These are phyloP conservation scores for Sebastes baramenuke DNA, from an alignment of 2,797 vertebrate genomes.

Conservation along the genomic window DNA sequence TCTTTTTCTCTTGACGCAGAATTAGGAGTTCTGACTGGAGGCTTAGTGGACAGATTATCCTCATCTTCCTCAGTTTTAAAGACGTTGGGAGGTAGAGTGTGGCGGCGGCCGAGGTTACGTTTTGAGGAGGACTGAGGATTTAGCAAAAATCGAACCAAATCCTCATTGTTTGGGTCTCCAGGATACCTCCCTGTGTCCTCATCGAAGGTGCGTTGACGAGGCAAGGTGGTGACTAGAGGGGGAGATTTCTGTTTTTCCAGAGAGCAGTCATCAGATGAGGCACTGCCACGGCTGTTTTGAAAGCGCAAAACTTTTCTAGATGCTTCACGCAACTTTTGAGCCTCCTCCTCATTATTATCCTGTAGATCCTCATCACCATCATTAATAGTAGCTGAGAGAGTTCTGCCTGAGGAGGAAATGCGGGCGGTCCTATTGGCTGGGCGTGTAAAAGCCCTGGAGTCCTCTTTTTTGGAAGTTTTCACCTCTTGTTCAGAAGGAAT, in stretches of 20 bases:
- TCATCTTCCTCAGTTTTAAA: slow-evolving; percentile 48
- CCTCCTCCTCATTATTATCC: slow-evolving; percentile 77
- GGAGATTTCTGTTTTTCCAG: slow-evolving; percentile 69
- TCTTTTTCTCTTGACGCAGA: slow-evolving; percentile 36
- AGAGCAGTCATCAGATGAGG: slow-evolving; percentile 70
- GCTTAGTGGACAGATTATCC: slow-evolving; percentile 39
- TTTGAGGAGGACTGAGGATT: slow-evolving; percentile 31
- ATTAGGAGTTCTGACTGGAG: slow-evolving; percentile 25
- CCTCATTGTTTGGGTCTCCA: slow-evolving; percentile 60
- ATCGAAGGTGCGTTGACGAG: slow-evolving; percentile 64
- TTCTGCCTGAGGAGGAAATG: slow-evolving; percentile 27
- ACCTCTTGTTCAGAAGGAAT: slow-evolving; percentile 10
- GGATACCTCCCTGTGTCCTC: slow-evolving; percentile 60
- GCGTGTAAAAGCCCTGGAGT: background rate
- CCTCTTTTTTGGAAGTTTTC: slow-evolving; percentile 6
- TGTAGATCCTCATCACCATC: slow-evolving; percentile 57
- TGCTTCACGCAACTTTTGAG: slow-evolving; percentile 80
- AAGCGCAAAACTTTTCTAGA: slow-evolving; percentile 78
- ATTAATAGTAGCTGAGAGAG: slow-evolving; percentile 38
- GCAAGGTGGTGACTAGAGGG: background rate
- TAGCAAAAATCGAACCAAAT: slow-evolving; percentile 54
- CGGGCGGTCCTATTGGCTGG: slow-evolving; percentile 6
- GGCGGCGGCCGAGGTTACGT: slow-evolving; percentile 65
- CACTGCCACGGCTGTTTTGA: slow-evolving; percentile 77
- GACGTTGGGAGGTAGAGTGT: slow-evolving; percentile 69